These are phyloP conservation scores for Geodia barretti DNA, from an alignment of 37 sponge, comb jelly and placozoan genomes.

Conservation along the genomic window DNA sequence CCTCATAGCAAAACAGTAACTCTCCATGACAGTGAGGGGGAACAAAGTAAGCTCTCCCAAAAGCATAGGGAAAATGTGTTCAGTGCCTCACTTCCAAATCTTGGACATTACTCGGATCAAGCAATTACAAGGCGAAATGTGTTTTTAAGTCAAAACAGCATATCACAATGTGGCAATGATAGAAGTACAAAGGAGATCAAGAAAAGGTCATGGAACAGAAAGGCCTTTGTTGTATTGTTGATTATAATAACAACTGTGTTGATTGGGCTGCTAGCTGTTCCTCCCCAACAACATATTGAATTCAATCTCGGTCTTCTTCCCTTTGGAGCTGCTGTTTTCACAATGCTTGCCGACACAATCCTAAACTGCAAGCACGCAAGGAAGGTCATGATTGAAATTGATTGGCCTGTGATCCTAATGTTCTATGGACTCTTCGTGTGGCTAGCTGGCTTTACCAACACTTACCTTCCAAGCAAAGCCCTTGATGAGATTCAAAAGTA, in stretches of 20 bases:
- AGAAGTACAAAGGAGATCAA: no score
- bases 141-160: no score
- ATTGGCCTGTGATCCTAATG: slow-evolving; percentile 89
- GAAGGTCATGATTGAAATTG: slow-evolving; percentile 75
- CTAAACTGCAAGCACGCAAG: slow-evolving; percentile 58
- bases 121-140: no score
- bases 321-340: slow-evolving; percentile 56
- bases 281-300: slow-evolving; percentile 44
- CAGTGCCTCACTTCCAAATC: no score
- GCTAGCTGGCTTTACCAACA: slow-evolving; percentile 82
- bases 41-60: no score
- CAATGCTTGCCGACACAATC: slow-evolving; percentile 76
- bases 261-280: slow-evolving; percentile 60
- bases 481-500: slow-evolving; percentile 32
- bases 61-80: no score
- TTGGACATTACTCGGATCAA: no score
- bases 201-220: slow-evolving; percentile 39
- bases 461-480: slow-evolving; percentile 50
- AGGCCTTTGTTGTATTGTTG: slow-evolving; percentile 50
- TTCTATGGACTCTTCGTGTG: slow-evolving; percentile 88
- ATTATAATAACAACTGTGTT: slow-evolving; percentile 41
- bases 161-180: no score
- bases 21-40: no score
- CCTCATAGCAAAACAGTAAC: no score
- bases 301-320: slow-evolving; percentile 89